Conservation (phyloP, 1,140 invertebrate genomes). For the Drosophila littoralis region DNA sequence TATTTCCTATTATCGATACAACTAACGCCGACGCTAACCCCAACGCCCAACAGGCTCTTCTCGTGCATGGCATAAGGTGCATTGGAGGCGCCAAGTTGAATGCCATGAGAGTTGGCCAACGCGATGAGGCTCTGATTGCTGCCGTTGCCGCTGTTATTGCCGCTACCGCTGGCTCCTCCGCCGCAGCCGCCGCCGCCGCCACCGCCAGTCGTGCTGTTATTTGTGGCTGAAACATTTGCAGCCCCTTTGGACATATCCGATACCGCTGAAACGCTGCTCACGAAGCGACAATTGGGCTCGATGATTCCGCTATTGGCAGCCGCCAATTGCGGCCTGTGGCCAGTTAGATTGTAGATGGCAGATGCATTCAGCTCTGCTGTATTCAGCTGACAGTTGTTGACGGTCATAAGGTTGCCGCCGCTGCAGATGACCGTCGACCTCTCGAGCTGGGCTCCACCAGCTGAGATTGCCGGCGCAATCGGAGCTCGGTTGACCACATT, state of each 20-base stretch:
- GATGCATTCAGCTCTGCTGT: slow-evolving; percentile 41
- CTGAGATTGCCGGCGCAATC: slow-evolving; percentile 19
- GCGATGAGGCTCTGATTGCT: slow-evolving; percentile 42
- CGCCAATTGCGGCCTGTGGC: slow-evolving; percentile 31
- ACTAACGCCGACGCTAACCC: slow-evolving; percentile 46
- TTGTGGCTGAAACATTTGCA: neutral
- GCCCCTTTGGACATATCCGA: slow-evolving; percentile 39
- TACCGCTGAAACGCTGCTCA: slow-evolving; percentile 26
- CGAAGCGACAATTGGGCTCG: slow-evolving; percentile 44
- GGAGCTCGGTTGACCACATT: slow-evolving; percentile 54
- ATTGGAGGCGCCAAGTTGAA: slow-evolving; percentile 33
- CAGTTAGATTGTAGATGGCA: slow-evolving; percentile 53
- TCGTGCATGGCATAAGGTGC: slow-evolving; percentile 51
- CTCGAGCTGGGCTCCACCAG: slow-evolving; percentile 36
- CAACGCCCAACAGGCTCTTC: slow-evolving; percentile 50
- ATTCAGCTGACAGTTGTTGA: slow-evolving; percentile 48
- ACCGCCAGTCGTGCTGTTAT: slow-evolving; percentile 5
- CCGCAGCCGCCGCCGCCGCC: slow-evolving; percentile 1
- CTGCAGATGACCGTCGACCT: slow-evolving; percentile 59
- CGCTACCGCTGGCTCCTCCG: slow-evolving; percentile 3
- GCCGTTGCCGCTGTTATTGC: slow-evolving; percentile 15
- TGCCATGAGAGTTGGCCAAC: slow-evolving; percentile 41
- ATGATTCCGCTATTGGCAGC: slow-evolving; percentile 26
- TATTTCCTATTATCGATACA: slow-evolving; percentile 64
- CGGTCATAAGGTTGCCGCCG: slow-evolving; percentile 50